Evolutionary conservation across 1,140 invertebrate genomes (phyloP).

Genomic region (Oryzaephilus surinamensis): DNA sequence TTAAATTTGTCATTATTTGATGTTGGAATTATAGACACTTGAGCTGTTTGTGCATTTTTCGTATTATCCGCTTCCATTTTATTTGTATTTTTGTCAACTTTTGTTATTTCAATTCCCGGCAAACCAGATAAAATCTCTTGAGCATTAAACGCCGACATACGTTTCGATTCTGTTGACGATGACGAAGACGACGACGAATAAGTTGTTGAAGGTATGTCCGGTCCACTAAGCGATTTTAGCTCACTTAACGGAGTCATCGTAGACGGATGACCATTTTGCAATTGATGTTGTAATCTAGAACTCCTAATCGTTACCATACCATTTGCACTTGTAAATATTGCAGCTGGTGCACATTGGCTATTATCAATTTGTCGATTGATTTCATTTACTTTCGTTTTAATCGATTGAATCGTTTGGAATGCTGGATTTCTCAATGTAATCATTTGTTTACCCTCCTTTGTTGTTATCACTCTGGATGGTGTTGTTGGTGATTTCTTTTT

Average conservation of each 20-base stretch:
- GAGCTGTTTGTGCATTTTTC: conserved; percentile 25
- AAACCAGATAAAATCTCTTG: conserved; percentile 33
- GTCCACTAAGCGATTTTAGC: conserved; percentile 20
- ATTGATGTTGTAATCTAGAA: conserved; percentile 37
- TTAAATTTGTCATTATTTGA: conserved; percentile 27
- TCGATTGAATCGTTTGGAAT: conserved; percentile 42
- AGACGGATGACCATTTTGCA: conserved; percentile 19
- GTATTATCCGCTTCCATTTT: conserved; percentile 18
- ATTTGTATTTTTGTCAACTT: conserved; percentile 26
- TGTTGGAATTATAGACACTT: conserved; percentile 35
- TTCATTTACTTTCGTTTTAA: conserved; percentile 3
- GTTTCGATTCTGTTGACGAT: conserved; percentile 4
- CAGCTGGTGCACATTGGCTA: conserved; percentile 39
- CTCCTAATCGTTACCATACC: conserved; percentile 75
- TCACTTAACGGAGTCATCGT: conserved; percentile 18
- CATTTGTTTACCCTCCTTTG: conserved; percentile 38
- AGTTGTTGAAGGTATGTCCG: conserved; percentile 13
- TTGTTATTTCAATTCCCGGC: conserved; percentile 35
- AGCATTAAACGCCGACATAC: conserved; percentile 24
- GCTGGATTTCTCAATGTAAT: conserved; percentile 65
- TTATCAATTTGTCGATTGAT: conserved; percentile 15
- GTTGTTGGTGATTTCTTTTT: conserved; percentile 35
- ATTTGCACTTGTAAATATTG: conserved; percentile 59
- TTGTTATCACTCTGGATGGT: no score
- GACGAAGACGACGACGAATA: background rate